phyloP scores from a whole-genome alignment of 2,888 invertebrate species.

The Caenorhabditis angaria region DNA sequence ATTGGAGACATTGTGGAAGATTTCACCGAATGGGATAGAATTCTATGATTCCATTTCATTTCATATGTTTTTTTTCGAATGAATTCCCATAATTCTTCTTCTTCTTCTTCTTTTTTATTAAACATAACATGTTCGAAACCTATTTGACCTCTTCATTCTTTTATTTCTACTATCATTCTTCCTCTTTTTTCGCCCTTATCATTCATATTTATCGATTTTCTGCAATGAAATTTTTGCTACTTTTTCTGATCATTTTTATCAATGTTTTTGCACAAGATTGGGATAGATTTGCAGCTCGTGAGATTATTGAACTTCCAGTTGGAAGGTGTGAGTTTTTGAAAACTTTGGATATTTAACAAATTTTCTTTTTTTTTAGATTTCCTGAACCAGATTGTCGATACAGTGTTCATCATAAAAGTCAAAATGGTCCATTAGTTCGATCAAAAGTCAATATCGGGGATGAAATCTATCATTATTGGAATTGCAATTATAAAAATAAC shows the following conservation, averaged over 20 bases:
- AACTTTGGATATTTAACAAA: neutral
- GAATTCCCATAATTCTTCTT: neutral
- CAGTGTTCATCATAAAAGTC: slow-evolving; percentile 51
- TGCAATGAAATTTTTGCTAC: neutral
- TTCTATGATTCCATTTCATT: neutral
- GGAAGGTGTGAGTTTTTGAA: slow-evolving; percentile 44
- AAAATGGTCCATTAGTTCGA: slow-evolving; percentile 24
- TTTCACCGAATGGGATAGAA: slow-evolving; percentile 36
- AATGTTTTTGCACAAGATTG: neutral
- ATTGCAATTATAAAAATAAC: slow-evolving; percentile 53
- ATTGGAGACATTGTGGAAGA: slow-evolving; percentile 62
- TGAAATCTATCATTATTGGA: slow-evolving; percentile 59
- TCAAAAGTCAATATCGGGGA: slow-evolving; percentile 49
- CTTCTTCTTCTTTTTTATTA: neutral
- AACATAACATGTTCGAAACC: too few species aligned
- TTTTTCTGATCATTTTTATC: slow-evolving; percentile 7
- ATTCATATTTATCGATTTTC: too few species aligned
- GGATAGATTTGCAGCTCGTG: slow-evolving; percentile 41
- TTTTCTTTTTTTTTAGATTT: slow-evolving; percentile 38
- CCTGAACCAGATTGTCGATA: slow-evolving; percentile 67
- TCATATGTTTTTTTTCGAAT: neutral
- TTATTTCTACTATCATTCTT: neutral
- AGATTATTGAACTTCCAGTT: slow-evolving; percentile 64
- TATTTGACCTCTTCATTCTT: too few species aligned
- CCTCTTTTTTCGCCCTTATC: neutral